Base-by-base conservation (phyloP, 2,113 vertebrate genomes). In the Leptodactylus fuscus region DNA sequence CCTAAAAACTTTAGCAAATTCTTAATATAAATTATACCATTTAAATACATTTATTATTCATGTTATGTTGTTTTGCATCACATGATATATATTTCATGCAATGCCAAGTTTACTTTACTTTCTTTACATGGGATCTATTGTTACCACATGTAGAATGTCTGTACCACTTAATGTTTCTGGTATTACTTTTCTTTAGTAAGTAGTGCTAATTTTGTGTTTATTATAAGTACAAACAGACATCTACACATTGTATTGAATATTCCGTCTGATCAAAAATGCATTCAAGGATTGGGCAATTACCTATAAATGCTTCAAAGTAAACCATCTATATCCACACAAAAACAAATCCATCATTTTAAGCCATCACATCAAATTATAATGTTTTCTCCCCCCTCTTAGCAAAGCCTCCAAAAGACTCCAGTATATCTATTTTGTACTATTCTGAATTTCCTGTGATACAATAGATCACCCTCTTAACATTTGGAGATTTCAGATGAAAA, bases 201-300 rank as follows among this genome's bases (percentile, higher is more conserved):
- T 79, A 58, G 76, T 79, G 34, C 76, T 79, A 79, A 79, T 79
- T 79, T 79, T 58, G 34, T 41, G 32, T 79, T 79, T 79, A 58
- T 79, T 58, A 22, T 58, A 79, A 79, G 4, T 79, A 34, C 32
- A 79, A 79, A 79, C 76, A 78, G 75, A 78, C 34, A 55, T 38
- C 20, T 36, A 36, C 27, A 32, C 12, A 79, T 58, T 58, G 12
- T 16, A 79, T 36, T 58, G 32, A 58, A 24, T 79, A 24, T 58
- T 60, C 32, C 49, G 8, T 18, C 46, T 76, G 13, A 76, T 76
- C 46, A 76, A 32, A 51, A 27, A 74, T 67, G 15, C 36, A 38
- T 71, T 22, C 8, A 70, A 38, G 65, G 18, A 34, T 34, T 34
- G 29, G 62, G 18, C n/a, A 69, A 69, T 69, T 69, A 36, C 32